These are phyloP conservation scores for Eleginops maclovinus DNA, from an alignment of 2,113 vertebrate species.

Conservation along the genomic window DNA sequence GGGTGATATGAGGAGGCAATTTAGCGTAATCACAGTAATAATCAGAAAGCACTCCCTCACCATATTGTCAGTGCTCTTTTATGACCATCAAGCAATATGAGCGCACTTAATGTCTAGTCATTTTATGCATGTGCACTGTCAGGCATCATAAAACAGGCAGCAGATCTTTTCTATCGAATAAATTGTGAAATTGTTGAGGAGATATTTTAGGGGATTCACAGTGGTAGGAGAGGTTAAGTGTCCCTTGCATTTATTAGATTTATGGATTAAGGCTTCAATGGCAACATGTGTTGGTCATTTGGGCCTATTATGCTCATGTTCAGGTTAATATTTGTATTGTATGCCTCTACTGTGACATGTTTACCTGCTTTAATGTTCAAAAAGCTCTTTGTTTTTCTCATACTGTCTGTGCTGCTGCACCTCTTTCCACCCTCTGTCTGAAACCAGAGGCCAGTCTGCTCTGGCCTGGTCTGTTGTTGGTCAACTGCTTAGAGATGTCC, in stretches of 20 bases:
- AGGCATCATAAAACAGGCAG: not conserved
- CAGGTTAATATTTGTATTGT: too few relatives aligned
- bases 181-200: not conserved
- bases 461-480: too few relatives aligned
- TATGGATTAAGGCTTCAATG: constrained; percentile 2
- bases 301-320: too few relatives aligned
- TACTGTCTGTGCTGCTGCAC: too few relatives aligned
- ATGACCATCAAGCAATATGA: not conserved
- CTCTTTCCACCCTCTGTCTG: too few relatives aligned
- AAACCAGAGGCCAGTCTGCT: too few relatives aligned
- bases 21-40: not conserved
- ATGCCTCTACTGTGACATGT: too few relatives aligned
- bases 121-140: not conserved
- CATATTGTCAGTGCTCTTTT: not conserved
- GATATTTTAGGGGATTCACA: not conserved
- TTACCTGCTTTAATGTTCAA: too few relatives aligned
- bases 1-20: not conserved
- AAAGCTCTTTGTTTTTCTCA: too few relatives aligned
- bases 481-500: too few relatives aligned
- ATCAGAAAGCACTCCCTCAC: not conserved
- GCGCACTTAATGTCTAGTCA: not conserved
- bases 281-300: not conserved
- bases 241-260: not conserved
- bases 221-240: not conserved
- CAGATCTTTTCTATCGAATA: not conserved